Base-by-base conservation (phyloP, 2,113 vertebrate genomes). In the Natator depressus region DNA sequence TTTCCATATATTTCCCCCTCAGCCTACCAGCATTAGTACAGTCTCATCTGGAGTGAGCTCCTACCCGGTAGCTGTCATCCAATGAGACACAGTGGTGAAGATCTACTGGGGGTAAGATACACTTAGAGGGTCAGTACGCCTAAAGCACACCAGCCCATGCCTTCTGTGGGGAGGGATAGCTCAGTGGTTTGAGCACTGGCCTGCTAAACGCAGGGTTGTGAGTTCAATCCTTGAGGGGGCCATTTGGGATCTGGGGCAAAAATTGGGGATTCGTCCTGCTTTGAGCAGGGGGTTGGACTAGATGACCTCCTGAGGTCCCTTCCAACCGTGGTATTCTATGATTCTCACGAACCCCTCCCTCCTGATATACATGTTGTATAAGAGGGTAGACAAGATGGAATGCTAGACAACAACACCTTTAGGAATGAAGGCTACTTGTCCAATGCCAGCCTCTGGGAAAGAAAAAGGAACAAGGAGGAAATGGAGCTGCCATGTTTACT, bases 331-430 rank as follows among this genome's bases (percentile, higher is more conserved):
- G 42, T 42, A 42, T 42, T 42, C 42, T 42, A 42, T 42, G 42
- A 42, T 42, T 42, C 31, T 82, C 2, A 53, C 38, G 9, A 80
- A 87, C 65, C 59, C 25, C 1, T 50, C 0, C 19, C 25, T 51
- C 51, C 19, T 6, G 35, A 59, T 25, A 31, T 47, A 82, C n/a
- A 50, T 0, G 0, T 20, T 1, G 20, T 29, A 89, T 65, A 46
- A 29, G 25, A 16, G 50, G 65, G 14, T 46, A 82, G 75, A 80
- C 11, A 38, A 47, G 59, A 81, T 5, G 29, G 88, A 31, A 13
- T 6, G 42, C 62, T 16, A n/a, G 31, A 69, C 35, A n/a, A 17
- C 62, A n/a, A 16, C 54, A 78, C 4, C 1, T 0, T 0, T 27
- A 1, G 0, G 55, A 89, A n/a, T 19, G 53, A 90, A 89, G 8